Base-by-base conservation (phyloP, 2,113 vertebrate species). In the Varanus komodoensis region DNA sequence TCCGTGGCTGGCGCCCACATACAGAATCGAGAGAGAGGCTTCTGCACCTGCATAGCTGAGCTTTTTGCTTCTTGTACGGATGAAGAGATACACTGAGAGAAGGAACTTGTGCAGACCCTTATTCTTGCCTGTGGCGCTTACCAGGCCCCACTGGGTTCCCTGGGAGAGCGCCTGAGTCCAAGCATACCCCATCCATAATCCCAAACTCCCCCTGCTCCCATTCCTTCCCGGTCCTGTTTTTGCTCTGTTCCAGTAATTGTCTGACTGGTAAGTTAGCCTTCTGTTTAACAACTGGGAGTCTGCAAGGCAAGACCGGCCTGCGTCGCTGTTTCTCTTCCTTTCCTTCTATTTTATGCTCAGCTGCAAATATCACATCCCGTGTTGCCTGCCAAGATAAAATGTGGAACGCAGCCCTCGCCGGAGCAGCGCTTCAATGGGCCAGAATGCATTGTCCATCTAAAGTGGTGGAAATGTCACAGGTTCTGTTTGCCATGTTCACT, bases 391-490 rank as follows among this genome's bases (percentile, higher is more conserved):
- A 94, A 93, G 90, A 93, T 90, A 90, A 91, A 93, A 71, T 52
- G 86, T 86, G 87, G 85, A 82, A 92, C 34, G 68, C 61, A 80
- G 90, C 88, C 91, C 87, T 75, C 79, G 78, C 86, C 88, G 85
- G 44, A 93, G 92, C 3, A 48, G 92, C 57, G 85, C 91, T 94
- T 89, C 89, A 6, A 50, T 90, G 93, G 84, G 77, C 80, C 87
- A 4, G 91, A 92, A 93, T 79, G 89, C 17, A 34, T 91, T 95
- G 92, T 90, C 89, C 86, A 1, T 88, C 79, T 92, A 79, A 93
- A 95, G 92, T 85, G 92, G 93, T 94, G 92, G 91, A 94, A 96
- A 96, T 93, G 93, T 96, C 94, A 94, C 84, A 84, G 93, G 79
- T 82, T 94, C 92, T 80, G 54, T 86, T 89, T 92, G 91, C 91